Evolutionary conservation across 2,888 invertebrate species (phyloP).

Genomic region (Eupithecia subumbrata): DNA sequence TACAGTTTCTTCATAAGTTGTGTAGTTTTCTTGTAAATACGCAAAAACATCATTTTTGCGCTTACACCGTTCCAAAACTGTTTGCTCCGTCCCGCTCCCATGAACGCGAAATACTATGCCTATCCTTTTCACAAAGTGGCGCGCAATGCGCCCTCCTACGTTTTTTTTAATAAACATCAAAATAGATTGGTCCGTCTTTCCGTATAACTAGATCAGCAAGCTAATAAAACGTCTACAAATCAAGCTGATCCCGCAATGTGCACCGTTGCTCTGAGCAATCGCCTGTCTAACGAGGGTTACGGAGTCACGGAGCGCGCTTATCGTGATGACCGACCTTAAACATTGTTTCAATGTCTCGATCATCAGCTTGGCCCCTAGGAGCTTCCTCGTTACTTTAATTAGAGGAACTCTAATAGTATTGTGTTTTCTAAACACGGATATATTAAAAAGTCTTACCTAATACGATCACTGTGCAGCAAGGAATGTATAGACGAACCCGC

Average conservation of each 20-base stretch:
- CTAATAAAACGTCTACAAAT: slow-evolving; percentile 45
- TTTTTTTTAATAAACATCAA: too few species aligned
- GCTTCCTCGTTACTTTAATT: slow-evolving; percentile 8
- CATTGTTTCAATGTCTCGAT: slow-evolving; percentile 52
- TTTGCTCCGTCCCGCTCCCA: too few species aligned
- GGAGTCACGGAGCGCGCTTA: slow-evolving; percentile 43
- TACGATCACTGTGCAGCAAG: not conserved
- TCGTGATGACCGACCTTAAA: slow-evolving; percentile 64
- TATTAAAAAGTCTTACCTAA: not conserved
- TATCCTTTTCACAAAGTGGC: too few species aligned
- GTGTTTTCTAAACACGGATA: not conserved
- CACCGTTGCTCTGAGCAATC: slow-evolving; percentile 47
- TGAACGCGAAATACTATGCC: too few species aligned
- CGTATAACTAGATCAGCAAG: not conserved
- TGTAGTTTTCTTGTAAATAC: too few species aligned
- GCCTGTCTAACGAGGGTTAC: slow-evolving; percentile 53
- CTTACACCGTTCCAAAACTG: too few species aligned
- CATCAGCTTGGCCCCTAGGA: slow-evolving; percentile 46
- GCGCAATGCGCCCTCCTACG: too few species aligned
- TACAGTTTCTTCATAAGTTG: too few species aligned
- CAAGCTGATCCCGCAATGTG: slow-evolving; percentile 41
- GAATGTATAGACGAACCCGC: not conserved
- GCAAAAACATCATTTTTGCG: too few species aligned
- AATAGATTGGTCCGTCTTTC: not conserved
- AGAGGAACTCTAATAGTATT: not conserved